Evolutionary conservation across 2,113 vertebrate species (phyloP), one percentile per base, ranked within the genome.

Genomic region (Cyprinodon tularosa): DNA sequence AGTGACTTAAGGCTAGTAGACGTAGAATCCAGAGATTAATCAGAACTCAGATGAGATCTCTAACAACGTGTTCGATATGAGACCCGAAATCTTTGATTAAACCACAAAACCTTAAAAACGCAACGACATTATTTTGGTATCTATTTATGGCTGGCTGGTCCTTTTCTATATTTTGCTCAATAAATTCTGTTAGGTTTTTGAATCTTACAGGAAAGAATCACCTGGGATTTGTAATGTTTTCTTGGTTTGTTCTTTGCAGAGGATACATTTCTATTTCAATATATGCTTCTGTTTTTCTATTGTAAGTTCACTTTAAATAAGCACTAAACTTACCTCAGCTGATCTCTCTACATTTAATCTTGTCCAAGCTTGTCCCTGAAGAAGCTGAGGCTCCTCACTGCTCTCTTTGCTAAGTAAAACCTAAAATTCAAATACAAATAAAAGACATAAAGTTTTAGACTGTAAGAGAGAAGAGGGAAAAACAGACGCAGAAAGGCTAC

Each of bases 331-430:
- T 84, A 94, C 94, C 93, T 92, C 82, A 42, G 62, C 37, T 1
- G 64, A 45, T 70, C 76, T 89, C 10, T 88, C 89, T 65, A 73
- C 63, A 36, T 72, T 80, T 42, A 69, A 3, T 68, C 78, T 78
- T 4, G 53, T 8, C 39, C 65, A 74, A 67, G 42, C 81, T 68
- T 84, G 68, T 73, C 37, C 81, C 13, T 76, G 71, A 1, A 44
- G 17, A 12, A 72, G 38, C 48, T 77, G 69, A 66, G 70, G 57
- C 10, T 87, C 87, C 36, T 88, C 83, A 39, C 68, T 69, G 62
- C 66, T 69, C 20, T 93, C 90, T 84, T 89, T 93, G 80, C 85
- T 86, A 29, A 95, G 83, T 64, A 94, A 91, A 78, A 95, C 92
- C 94, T 95, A 65, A 64, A 86, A 87, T 17, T 67, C 57, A 39